Conservation (phyloP, 2,888 invertebrate species). For the Lasius fuliginosus region DNA sequence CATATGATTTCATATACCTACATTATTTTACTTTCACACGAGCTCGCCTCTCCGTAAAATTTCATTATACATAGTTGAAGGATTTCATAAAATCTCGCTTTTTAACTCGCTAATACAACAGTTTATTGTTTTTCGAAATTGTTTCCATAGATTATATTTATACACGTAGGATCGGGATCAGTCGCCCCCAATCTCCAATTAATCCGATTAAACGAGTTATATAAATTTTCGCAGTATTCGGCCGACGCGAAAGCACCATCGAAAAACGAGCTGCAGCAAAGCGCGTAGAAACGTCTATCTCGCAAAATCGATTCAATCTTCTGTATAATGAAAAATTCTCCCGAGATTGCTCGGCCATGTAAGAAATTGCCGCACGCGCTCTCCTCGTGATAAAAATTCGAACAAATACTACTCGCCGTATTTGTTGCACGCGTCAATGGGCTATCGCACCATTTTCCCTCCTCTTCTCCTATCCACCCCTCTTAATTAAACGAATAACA, state of each 20-base stretch:
- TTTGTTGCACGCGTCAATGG: constrained; percentile 11
- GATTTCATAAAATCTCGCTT: neutral
- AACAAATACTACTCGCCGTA: constrained; percentile 18
- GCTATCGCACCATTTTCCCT: neutral
- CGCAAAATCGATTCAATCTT: constrained; percentile 48
- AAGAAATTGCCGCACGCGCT: constrained; percentile 44
- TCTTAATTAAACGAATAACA: constrained; percentile 32
- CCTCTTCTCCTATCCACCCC: neutral
- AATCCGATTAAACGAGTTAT: constrained; percentile 26
- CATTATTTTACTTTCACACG: neutral
- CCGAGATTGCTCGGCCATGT: constrained; percentile 51
- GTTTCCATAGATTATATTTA: neutral
- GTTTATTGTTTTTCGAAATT: neutral
- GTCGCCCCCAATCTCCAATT: neutral
- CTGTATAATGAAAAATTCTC: constrained; percentile 49
- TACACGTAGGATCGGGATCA: neutral
- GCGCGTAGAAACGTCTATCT: constrained; percentile 30
- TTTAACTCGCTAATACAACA: neutral
- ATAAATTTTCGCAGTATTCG: neutral
- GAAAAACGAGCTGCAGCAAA: constrained; percentile 21
- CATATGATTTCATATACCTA: neutral
- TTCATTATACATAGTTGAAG: neutral
- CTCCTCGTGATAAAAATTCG: constrained; percentile 50
- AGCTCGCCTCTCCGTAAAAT: neutral
- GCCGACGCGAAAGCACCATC: neutral